Conservation (phyloP, 2,113 vertebrate species). For the Urocolius indicus region DNA sequence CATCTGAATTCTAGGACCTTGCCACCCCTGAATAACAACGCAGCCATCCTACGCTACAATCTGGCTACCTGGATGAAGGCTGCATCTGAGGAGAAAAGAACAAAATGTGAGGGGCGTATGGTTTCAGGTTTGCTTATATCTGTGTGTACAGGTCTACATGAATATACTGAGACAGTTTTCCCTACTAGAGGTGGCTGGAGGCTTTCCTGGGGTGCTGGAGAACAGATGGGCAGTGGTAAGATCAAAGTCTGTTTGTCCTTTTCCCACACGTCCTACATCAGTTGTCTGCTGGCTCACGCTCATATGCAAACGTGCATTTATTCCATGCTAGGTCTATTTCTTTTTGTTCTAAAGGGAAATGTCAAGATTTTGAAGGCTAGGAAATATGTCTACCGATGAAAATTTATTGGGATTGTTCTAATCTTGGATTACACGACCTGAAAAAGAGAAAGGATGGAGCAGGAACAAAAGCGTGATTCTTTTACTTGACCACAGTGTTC, state of each 20-base stretch:
- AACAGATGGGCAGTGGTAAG: background rate
- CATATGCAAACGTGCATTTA: fast-evolving
- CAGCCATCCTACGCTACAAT: background rate
- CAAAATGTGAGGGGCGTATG: background rate
- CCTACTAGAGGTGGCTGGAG: background rate
- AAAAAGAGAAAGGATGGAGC: background rate
- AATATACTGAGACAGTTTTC: background rate
- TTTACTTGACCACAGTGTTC: background rate
- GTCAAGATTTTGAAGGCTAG: background rate
- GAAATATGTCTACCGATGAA: background rate
- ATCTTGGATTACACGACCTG: background rate
- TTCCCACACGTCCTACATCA: fast-evolving
- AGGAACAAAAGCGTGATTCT: background rate
- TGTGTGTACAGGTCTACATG: background rate
- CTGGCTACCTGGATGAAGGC: background rate
- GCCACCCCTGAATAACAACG: background rate
- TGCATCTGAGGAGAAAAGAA: background rate
- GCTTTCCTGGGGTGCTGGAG: background rate
- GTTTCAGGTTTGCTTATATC: background rate
- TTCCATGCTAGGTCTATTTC: background rate
- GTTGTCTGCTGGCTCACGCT: background rate
- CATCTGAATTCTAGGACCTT: conserved; percentile 29
- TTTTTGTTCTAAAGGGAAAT: background rate
- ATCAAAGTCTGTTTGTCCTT: background rate
- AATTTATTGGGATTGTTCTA: background rate